Evolutionary conservation across 2,113 vertebrate species (phyloP).

Genomic region (Gopherus evgoodei): DNA sequence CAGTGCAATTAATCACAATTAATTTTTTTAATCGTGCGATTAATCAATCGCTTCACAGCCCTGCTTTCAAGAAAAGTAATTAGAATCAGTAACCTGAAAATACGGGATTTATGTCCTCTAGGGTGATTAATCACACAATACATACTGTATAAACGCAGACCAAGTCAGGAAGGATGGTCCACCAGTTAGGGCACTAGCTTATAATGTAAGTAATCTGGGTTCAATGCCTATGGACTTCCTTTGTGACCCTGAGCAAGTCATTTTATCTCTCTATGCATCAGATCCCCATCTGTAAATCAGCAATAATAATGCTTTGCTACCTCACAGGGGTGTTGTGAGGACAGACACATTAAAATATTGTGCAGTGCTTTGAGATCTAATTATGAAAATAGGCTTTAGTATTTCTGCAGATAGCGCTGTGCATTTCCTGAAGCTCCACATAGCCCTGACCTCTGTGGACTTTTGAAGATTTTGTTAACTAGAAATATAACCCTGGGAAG

Average conservation of each 20-base stretch:
- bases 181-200: not conserved
- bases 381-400: not conserved
- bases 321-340: not conserved
- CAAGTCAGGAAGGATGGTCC: not conserved
- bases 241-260: not conserved
- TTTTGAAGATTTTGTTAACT: conserved; percentile 32
- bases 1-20: too few relatives aligned
- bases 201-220: not conserved
- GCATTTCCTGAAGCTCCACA: not conserved
- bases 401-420: not conserved
- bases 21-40: too few relatives aligned
- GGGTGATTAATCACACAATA: not conserved
- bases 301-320: not conserved
- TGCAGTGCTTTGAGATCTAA: not conserved
- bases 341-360: not conserved
- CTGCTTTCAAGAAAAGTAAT: conserved; percentile 8
- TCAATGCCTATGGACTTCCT: not conserved
- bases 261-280: not conserved
- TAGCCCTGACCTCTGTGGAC: not conserved
- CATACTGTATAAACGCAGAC: too few relatives aligned
- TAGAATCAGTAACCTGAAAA: conserved; percentile 9
- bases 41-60: too few relatives aligned
- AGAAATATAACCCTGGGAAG: conserved; percentile 3
- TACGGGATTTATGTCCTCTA: not conserved
- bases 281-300: too few relatives aligned